A percentile compares a stretch with the other conserved stretches of the same genome.
Evolutionary conservation across 53 echinoderm and acorn worm species (phyloP).

Genomic region (Crossaster papposus): DNA sequence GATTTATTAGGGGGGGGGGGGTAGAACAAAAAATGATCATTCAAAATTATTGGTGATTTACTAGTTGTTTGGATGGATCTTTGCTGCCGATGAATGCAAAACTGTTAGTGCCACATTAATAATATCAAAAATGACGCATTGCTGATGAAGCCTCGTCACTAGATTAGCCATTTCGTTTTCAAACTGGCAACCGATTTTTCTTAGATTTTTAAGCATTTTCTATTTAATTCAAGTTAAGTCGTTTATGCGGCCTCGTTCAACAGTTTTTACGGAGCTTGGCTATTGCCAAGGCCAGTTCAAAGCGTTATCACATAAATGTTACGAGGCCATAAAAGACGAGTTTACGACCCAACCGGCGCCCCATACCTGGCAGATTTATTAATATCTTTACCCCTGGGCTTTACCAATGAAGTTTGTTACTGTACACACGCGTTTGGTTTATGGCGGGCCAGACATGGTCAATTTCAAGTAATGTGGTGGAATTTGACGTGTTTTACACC

Average conservation of each 20-base stretch:
- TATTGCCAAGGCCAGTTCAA: slow-evolving; percentile 44
- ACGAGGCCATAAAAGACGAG: slow-evolving; percentile 29
- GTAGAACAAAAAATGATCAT: not conserved
- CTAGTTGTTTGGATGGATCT: not conserved
- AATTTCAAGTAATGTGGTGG: slow-evolving; percentile 20
- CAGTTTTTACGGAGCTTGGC: slow-evolving; percentile 16
- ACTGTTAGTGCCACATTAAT: not conserved
- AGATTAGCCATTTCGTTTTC: not conserved
- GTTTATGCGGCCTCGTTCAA: not conserved
- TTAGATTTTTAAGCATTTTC: not conserved
- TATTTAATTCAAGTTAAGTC: slow-evolving; percentile 7
- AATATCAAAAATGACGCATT: not conserved
- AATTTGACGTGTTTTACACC: slow-evolving; percentile 23
- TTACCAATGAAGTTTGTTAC: not conserved
- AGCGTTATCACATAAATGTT: slow-evolving; percentile 26
- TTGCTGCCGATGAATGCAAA: not conserved
- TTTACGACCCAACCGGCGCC: slow-evolving; percentile 55
- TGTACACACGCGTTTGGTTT: slow-evolving; percentile 13
- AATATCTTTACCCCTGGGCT: slow-evolving; percentile 26
- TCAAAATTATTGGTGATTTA: not conserved
- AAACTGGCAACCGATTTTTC: not conserved
- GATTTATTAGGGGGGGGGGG: slow-evolving; percentile 49
- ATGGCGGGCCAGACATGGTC: slow-evolving; percentile 3
- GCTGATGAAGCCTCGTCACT: not conserved
- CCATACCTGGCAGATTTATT: slow-evolving; percentile 49